Base-by-base conservation (phyloP, 2,797 vertebrate genomes). In the Mallotus villosus region DNA sequence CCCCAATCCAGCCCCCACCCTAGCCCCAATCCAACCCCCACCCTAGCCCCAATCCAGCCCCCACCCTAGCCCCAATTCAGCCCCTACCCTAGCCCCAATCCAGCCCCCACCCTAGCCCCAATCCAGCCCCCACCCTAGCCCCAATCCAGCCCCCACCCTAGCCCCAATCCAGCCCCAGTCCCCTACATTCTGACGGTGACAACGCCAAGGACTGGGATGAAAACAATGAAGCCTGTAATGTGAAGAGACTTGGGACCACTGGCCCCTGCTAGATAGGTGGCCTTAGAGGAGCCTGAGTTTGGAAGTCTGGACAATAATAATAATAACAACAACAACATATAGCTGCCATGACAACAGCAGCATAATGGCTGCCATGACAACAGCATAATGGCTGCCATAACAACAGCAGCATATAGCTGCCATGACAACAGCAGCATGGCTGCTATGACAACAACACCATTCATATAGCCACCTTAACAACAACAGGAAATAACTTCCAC, bases 231-330 rank as follows among this genome's bases (percentile, higher is more conserved):
- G 82, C 85, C 86, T 87, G 74, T 81, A 90, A 91, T 89, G 89
- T 91, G 93, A 93, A 91, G 81, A 73, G 72, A 80, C 41, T 79
- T 82, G 78, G 80, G 77, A 85, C 74, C 73, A 22, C 66, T 75
- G 74, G 72, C 69, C 60, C 77, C 71, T 67, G 74, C 76, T 65
- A 74, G 76, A 72, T 46, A 46, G 59, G 24, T 57, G 57, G 25
- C 41, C 14, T 12, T 14, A 46, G 58, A 58, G 64, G 74, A 76
- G 25, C 59, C 71, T 72, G 68, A 63, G 71, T 74, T 71, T 80
- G 71, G 71, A 63, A 21, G 63, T 72, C 49, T 37, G 59, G 65
- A 75, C 49, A 63, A 14, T 17, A 34, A 19, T n/a, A n/a, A n/a
- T n/a, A n/a, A 53, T 53, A 17, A 53, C 51, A 53, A 53, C 51